Conservation (phyloP, 2,797 vertebrate genomes). For the Kryptopterus vitreolus region DNA sequence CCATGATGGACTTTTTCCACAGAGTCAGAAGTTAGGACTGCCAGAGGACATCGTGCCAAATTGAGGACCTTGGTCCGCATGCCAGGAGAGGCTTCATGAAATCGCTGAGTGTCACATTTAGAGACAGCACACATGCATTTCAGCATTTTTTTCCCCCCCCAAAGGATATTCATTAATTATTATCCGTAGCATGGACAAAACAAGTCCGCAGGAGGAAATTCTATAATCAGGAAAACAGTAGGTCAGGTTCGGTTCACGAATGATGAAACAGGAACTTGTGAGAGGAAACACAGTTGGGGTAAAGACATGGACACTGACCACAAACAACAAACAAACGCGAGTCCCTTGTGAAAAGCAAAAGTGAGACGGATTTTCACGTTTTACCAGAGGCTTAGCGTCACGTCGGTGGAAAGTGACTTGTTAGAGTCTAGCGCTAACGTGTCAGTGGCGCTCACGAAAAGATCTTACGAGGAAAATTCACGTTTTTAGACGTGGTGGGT, state of each 20-base stretch:
- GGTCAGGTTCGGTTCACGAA: neutral
- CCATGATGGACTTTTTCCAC: neutral
- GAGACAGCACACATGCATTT: neutral
- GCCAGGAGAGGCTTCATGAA: slow-evolving; percentile 12
- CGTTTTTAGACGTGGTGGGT: neutral
- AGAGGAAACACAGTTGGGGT: neutral
- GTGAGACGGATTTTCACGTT: neutral
- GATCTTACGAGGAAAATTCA: neutral
- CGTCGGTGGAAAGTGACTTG: neutral
- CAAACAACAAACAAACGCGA: neutral
- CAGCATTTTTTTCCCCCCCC: neutral
- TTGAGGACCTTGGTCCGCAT: neutral
- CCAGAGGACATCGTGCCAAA: slow-evolving; percentile 13
- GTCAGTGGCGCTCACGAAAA: neutral
- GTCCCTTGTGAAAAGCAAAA: neutral
- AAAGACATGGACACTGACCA: neutral
- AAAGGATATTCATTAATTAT: neutral
- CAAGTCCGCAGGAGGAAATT: neutral
- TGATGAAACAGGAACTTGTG: neutral
- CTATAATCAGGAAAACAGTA: neutral
- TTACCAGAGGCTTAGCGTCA: neutral
- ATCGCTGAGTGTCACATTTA: slow-evolving; percentile 8
- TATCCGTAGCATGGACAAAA: neutral
- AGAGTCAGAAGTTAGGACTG: neutral
- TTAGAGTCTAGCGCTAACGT: neutral